Evolutionary conservation across 2,888 invertebrate species (phyloP).

Genomic region (Taphrorychus bicolor): DNA sequence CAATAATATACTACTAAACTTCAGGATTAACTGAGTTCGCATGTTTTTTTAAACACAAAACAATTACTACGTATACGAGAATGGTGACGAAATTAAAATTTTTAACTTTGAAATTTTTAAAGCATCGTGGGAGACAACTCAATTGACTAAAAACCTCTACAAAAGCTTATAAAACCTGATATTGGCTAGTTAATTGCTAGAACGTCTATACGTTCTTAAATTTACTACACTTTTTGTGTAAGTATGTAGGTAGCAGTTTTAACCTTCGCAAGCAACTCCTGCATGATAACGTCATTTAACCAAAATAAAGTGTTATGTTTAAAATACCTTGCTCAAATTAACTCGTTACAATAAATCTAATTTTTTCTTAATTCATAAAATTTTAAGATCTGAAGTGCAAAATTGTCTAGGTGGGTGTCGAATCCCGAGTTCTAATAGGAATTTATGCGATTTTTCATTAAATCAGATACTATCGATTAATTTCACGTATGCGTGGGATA

Average conservation of each 20-base stretch:
- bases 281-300: neutral
- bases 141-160: no score
- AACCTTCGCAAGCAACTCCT: neutral
- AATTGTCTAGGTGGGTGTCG: neutral
- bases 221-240: neutral
- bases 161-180: no score
- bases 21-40: no score
- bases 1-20: no score
- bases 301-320: neutral
- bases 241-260: neutral
- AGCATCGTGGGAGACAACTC: no score
- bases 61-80: no score
- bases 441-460: no score
- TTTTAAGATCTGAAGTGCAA: neutral
- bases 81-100: no score
- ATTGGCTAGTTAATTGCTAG: neutral
- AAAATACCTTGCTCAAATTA: constrained; percentile 3
- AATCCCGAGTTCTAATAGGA: no score
- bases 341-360: neutral
- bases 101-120: no score
- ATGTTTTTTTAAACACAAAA: no score
- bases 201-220: neutral
- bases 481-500: neutral
- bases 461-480: no score
- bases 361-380: constrained; percentile 3